Percentiles rank a stretch among this genome's conserved stretches.
Conservation (phyloP, 2,113 vertebrate species). For the Urocitellus parryii region DNA sequence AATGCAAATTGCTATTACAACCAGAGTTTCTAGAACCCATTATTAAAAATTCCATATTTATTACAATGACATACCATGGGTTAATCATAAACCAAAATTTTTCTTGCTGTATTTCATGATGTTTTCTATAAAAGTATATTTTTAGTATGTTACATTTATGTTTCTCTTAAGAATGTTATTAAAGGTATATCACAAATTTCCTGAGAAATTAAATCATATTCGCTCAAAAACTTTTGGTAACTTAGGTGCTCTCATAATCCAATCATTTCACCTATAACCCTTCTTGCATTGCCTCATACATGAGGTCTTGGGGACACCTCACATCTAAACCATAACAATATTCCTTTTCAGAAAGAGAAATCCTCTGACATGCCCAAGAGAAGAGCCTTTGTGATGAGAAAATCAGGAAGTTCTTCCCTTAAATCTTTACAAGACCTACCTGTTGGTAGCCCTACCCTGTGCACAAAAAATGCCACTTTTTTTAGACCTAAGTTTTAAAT, state of each 20-base stretch:
- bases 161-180: conserved; percentile 37
- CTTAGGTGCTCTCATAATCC: background rate
- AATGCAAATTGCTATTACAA: background rate
- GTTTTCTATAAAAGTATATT: conserved; percentile 37
- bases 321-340: no score
- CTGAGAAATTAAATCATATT: conserved; percentile 41
- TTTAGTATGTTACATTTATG: conserved; percentile 31
- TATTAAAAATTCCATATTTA: background rate
- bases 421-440: background rate
- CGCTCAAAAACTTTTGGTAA: conserved; percentile 13
- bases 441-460: background rate
- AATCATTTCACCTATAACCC: no score
- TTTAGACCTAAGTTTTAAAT: background rate
- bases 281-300: no score
- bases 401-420: background rate
- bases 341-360: background rate
- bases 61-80: background rate
- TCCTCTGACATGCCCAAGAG: background rate
- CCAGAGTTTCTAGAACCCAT: background rate
- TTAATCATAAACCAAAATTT: conserved; percentile 17
- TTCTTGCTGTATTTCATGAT: background rate
- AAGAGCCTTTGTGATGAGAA: background rate
- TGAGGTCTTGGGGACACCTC: no score
- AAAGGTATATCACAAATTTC: background rate
- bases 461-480: background rate